phyloP scores from a whole-genome alignment of 64 coral and sea anemone genomes.

The Stichodactyla helianthus region DNA sequence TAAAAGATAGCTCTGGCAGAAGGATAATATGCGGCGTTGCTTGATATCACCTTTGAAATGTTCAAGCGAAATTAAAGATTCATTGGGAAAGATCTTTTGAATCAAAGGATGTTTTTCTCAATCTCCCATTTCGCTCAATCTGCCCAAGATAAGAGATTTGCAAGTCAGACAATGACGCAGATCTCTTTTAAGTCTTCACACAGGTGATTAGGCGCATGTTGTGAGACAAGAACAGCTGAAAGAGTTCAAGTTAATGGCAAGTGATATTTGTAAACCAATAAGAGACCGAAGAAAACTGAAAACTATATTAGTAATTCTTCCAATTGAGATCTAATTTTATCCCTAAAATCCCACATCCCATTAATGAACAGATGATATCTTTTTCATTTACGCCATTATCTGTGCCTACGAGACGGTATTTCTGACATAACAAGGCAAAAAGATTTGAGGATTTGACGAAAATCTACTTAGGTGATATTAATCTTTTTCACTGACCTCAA shows the following conservation, averaged over 20 bases:
- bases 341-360: background rate
- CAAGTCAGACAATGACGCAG: background rate
- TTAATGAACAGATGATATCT: background rate
- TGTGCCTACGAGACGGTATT: background rate
- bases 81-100: background rate
- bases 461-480: background rate
- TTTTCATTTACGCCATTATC: background rate
- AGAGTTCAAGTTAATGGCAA: background rate
- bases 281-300: background rate
- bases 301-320: background rate
- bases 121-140: background rate
- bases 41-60: background rate
- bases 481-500: background rate
- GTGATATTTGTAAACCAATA: background rate
- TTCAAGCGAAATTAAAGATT: slow-evolving; percentile 15
- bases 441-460: background rate
- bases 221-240: slow-evolving; percentile 5
- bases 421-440: background rate
- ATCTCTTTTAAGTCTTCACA: background rate
- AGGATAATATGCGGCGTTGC: background rate
- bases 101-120: background rate
- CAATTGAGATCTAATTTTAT: background rate
- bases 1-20: background rate
- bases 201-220: background rate
- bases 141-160: background rate